Base-by-base conservation (phyloP, 2,888 invertebrate genomes). In the Eucriotettix oculatus region DNA sequence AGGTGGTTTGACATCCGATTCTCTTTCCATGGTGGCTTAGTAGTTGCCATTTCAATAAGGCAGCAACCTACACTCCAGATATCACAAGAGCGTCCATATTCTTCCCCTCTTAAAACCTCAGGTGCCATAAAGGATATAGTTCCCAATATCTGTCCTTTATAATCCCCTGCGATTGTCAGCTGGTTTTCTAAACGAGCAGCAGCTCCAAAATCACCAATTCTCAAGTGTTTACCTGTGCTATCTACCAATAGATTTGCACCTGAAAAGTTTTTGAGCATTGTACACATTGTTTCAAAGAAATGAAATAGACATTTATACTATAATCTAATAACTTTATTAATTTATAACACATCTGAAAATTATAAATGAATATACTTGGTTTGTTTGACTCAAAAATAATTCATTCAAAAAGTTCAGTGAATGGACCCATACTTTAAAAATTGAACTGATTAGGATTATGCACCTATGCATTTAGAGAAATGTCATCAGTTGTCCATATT, bases 121-220 rank as follows among this genome's bases (percentile, higher is more conserved):
- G 76, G 76, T 52, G 76, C 76, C 76, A 76, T 76, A 65, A 76
- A 76, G 11, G 75, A 75, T 54, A 76, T 72, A 42, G 76, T 76
- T 7, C 76, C 76, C 43, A 74, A 66, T 59, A 76, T 66, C 65
- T 76, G 74, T 10, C 75, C 75, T 68, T 74, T 71, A 64, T 76
- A 76, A 64, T 76, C 75, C 52, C 75, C 75, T 9, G 67, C 60
- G 11, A 71, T 70, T 42, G 75, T 75, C 42, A 68, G 65, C 43
- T 71, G 68, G 14, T 73, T 70, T 7, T 72, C 71, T 52, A 76
- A 67, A 43, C 73, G 66, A 16, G 74, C 75, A 7, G 75, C 72
- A 9, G 75, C 74, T 40, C 76, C 76, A 66, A 76, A 76, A 66
- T 76, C 76, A 29, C 71, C 75, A 56, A 76, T 76, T 52, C 75